Evolutionary conservation across 92 coral and sea anemone genomes (phyloP), one percentile per base, ranked within the genome.

Genomic region (Epizoanthus illoricatus): DNA sequence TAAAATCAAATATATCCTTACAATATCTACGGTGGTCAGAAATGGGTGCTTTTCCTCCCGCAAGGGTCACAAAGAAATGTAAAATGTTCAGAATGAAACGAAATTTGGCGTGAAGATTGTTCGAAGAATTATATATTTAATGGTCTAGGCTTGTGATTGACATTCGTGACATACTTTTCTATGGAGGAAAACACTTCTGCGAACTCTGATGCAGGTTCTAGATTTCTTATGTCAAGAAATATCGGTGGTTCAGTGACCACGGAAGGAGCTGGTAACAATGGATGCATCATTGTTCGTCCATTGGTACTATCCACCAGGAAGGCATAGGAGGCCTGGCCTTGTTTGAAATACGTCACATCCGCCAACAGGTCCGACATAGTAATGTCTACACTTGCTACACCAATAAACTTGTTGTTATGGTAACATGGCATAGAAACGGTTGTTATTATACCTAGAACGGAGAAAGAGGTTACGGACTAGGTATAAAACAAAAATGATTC

Each of bases 271-370:
- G 93, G 91, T 28, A 90, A 57, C 20, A 87, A 84, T 7, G 93
- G 93, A 13, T 90, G 91, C 90, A 90, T 87, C 86, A 87, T 84
- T 54, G 91, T 87, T 52, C 84, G 45, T 61, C 91, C 91, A 47
- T 70, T 69, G 5, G 84, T 74, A 20, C 91, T 80, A 58, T 87
- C 93, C 24, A 84, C 86, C 72, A 90, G 63, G 73, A 88, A 90
- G 24, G 91, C 93, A 45, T 90, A 87, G 7, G 91, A 88, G 13
- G 74, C 65, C 17, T 90, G 93, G 41, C 93, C 93, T 69, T 75
- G 79, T 65, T 76, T 81, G 80, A 84, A 90, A 66, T 87, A 90
- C 18, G 90, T 87, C 23, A 90, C 86, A 11, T 88, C 86, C 7
- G 91, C 89, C 39, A 89, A 41, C 9, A 89, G 72, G 24, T 86